Percentiles rank a stretch among this genome's conserved stretches.
Evolutionary conservation across 2,888 invertebrate genomes (phyloP).

Genomic region (Agriopis leucophaearia): DNA sequence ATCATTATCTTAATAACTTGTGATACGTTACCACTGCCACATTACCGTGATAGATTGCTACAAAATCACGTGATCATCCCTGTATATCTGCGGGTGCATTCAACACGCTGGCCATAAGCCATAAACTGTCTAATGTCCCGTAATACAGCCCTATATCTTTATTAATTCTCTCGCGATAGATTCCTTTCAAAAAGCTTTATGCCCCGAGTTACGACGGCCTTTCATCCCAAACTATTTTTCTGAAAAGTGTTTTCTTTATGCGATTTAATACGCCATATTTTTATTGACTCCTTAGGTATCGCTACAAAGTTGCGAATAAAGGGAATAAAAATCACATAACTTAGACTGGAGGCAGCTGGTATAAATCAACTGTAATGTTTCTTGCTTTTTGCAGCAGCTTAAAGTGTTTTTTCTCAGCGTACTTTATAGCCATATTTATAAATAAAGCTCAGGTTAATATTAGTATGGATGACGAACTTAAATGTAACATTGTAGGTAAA

Average conservation of each 20-base stretch:
- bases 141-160: slow-evolving; percentile 85
- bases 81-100: slow-evolving; percentile 71
- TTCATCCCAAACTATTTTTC: slow-evolving; percentile 82
- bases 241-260: slow-evolving; percentile 85
- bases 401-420: slow-evolving; percentile 63
- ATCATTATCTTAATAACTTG: slow-evolving; percentile 33
- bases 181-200: slow-evolving; percentile 83
- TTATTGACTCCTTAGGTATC: slow-evolving; percentile 74
- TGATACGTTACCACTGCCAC: slow-evolving; percentile 32
- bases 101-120: slow-evolving; percentile 67
- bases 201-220: slow-evolving; percentile 80
- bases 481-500: slow-evolving; percentile 63
- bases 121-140: slow-evolving; percentile 82
- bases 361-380: slow-evolving; percentile 76
- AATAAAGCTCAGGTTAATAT: slow-evolving; percentile 66
- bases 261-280: slow-evolving; percentile 83
- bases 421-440: slow-evolving; percentile 72
- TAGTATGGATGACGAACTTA: slow-evolving; percentile 49
- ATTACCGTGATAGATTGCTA: slow-evolving; percentile 67
- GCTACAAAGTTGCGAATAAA: slow-evolving; percentile 78
- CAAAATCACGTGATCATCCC: slow-evolving; percentile 53
- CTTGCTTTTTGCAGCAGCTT: slow-evolving; percentile 67
- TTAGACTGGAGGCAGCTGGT: slow-evolving; percentile 69
- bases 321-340: slow-evolving; percentile 75
- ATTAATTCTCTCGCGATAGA: slow-evolving; percentile 83